Percentiles rank a stretch among this genome's conserved stretches.
Evolutionary conservation across 2,113 vertebrate species (phyloP).

Genomic region (Dipodomys spectabilis): DNA sequence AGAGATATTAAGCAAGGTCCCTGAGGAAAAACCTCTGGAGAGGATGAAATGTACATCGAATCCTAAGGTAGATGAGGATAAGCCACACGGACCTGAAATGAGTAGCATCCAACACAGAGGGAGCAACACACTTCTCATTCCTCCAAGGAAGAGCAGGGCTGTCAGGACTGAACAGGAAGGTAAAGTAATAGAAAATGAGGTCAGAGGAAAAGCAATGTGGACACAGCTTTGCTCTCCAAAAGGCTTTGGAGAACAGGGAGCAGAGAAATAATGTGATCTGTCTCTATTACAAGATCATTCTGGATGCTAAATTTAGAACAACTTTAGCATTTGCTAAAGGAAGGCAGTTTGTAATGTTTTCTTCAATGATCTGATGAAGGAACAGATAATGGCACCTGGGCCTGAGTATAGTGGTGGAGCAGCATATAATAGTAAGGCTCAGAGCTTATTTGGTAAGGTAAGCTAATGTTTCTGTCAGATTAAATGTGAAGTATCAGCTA

Average conservation of each 20-base stretch:
- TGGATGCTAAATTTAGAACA: not conserved
- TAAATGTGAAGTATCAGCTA: not conserved
- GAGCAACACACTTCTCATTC: not conserved
- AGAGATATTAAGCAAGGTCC: not conserved
- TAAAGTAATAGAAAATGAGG: not conserved
- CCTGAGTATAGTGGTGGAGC: rapidly evolving
- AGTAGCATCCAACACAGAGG: not conserved
- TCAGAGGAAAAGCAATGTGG: not conserved
- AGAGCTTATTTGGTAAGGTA: not conserved
- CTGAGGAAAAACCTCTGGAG: not conserved
- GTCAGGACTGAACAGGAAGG: not conserved
- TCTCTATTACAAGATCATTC: not conserved
- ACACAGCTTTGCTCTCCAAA: not conserved
- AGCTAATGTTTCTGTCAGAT: not conserved
- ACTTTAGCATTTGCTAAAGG: not conserved
- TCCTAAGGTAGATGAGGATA: not conserved
- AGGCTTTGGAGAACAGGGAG: not conserved
- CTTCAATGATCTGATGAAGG: not conserved
- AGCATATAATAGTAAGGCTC: not conserved
- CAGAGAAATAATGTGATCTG: not conserved
- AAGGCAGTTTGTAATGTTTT: not conserved
- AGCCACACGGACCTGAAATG: not conserved
- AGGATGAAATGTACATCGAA: not conserved
- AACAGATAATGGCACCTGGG: not conserved
- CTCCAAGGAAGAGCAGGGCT: not conserved